phyloP scores from a whole-genome alignment of 2,113 vertebrate genomes.

The Ictalurus furcatus region DNA sequence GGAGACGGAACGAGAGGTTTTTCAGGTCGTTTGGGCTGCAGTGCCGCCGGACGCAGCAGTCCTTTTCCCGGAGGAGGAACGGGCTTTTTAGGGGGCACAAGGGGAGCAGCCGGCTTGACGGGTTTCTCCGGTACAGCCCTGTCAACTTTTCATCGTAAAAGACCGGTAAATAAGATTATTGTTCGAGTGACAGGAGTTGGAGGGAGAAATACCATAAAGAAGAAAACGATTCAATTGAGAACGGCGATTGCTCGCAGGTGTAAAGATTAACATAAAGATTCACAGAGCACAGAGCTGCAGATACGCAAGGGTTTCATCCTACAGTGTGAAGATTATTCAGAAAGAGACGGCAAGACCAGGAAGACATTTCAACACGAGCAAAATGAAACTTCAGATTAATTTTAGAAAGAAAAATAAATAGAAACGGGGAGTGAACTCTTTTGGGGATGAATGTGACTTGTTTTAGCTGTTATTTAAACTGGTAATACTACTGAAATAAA shows the following conservation, averaged over 20 bases:
- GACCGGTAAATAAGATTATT: background rate
- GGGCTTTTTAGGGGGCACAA: conserved; percentile 93
- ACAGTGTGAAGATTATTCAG: background rate
- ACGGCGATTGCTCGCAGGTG: background rate
- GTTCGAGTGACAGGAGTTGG: background rate
- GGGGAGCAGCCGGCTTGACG: conserved; percentile 85
- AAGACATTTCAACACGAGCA: background rate
- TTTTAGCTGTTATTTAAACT: too few relatives aligned
- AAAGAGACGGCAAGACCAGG: background rate
- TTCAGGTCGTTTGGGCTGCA: conserved; percentile 84
- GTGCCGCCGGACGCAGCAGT: conserved; percentile 66
- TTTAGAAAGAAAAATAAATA: too few relatives aligned
- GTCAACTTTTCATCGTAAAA: conserved; percentile 73
- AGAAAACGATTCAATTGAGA: background rate
- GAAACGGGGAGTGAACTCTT: too few relatives aligned
- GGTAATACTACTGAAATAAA: too few relatives aligned
- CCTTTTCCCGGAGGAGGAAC: conserved; percentile 81
- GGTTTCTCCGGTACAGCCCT: conserved; percentile 80
- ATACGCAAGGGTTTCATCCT: background rate
- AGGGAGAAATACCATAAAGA: background rate
- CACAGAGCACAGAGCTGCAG: background rate
- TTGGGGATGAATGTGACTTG: too few relatives aligned
- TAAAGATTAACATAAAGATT: background rate
- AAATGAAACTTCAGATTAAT: too few relatives aligned
- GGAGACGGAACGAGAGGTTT: conserved; percentile 81